Evolutionary conservation across 2,113 vertebrate genomes (phyloP).

Genomic region (Phalacrocorax pelagicus): DNA sequence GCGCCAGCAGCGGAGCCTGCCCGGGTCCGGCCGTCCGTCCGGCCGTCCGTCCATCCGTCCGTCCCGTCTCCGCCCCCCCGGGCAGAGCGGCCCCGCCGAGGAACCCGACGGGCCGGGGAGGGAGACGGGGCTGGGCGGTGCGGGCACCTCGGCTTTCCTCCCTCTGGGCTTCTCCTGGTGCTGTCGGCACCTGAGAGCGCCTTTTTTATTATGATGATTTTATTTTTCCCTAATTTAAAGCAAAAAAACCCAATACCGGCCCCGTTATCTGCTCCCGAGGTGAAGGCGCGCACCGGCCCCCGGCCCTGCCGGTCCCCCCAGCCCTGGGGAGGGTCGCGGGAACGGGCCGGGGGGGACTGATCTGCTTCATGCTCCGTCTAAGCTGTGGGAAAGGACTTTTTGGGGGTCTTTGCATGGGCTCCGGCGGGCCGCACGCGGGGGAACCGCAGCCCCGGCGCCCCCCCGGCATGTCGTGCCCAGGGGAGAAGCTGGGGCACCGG

Average conservation of each 20-base stretch:
- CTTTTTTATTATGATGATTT: too few relatives aligned
- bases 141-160: not conserved
- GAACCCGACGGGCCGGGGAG: not conserved
- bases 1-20: too few relatives aligned
- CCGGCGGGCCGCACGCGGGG: rapidly evolving
- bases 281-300: not conserved
- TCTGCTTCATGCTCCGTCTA: not conserved
- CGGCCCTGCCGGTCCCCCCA: not conserved
- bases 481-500: not conserved
- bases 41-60: too few relatives aligned
- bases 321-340: not conserved
- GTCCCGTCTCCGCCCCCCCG: not conserved
- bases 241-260: not conserved
- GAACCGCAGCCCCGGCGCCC: rapidly evolving
- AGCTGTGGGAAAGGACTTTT: not conserved
- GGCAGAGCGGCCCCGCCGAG: not conserved
- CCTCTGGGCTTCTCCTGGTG: not conserved
- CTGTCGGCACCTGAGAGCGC: not conserved
- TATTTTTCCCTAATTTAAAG: not conserved
- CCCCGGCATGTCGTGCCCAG: not conserved
- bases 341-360: too few relatives aligned
- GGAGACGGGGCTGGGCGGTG: not conserved
- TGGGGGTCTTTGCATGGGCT: not conserved
- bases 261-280: not conserved
- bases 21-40: too few relatives aligned